phyloP scores from a whole-genome alignment of 2,113 vertebrate genomes.

The Brachirus orientalis region DNA sequence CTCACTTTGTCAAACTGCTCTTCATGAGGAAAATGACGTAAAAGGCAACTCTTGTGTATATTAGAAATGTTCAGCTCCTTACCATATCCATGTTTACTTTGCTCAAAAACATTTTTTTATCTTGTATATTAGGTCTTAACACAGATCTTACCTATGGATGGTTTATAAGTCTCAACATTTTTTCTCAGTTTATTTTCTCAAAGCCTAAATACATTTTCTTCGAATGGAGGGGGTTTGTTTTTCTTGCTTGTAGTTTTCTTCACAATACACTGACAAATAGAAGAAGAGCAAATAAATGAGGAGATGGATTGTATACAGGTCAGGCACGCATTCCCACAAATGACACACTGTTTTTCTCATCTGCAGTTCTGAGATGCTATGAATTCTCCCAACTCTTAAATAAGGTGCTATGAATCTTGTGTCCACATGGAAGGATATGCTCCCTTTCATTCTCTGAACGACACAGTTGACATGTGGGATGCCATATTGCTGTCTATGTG shows the following conservation, averaged over 20 bases:
- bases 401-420: no score
- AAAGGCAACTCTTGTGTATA: slow-evolving; percentile 48
- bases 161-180: slow-evolving; percentile 55
- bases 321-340: slow-evolving; percentile 38
- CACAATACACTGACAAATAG: slow-evolving; percentile 9
- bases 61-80: slow-evolving; percentile 49
- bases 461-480: slow-evolving; percentile 26
- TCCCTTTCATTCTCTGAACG: slow-evolving; percentile 23
- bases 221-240: slow-evolving; percentile 29
- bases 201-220: slow-evolving; percentile 27
- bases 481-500: slow-evolving; percentile 1
- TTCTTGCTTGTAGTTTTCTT: slow-evolving; percentile 16
- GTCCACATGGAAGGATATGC: slow-evolving; percentile 7
- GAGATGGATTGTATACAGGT: slow-evolving; percentile 52
- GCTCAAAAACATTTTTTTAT: slow-evolving; percentile 57
- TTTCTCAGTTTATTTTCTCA: slow-evolving; percentile 55
- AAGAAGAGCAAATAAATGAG: slow-evolving; percentile 20
- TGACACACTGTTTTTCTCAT: slow-evolving; percentile 33
- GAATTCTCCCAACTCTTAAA: slow-evolving; percentile 65
- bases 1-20: slow-evolving; percentile 53
- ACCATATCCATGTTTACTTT: slow-evolving; percentile 68
- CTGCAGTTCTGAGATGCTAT: slow-evolving; percentile 48
- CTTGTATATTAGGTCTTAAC: slow-evolving; percentile 50
- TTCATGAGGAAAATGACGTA: slow-evolving; percentile 41
- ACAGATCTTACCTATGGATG: slow-evolving; percentile 30